Base-by-base conservation (phyloP, 2,113 vertebrate species). In the Scolopax mira region DNA sequence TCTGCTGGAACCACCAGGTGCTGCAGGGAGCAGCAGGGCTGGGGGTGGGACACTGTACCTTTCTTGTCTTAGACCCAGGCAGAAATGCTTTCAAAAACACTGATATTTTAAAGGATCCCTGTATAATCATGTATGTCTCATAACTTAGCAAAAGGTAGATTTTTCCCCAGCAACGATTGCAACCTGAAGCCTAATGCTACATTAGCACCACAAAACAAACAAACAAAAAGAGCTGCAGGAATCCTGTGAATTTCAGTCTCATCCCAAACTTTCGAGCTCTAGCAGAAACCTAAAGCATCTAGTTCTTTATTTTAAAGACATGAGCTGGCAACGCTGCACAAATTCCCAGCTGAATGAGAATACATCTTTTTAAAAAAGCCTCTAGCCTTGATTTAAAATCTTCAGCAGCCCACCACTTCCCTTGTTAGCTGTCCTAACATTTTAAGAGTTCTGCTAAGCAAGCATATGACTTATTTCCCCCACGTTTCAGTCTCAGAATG, bases 381-480 rank as follows among this genome's bases (percentile, higher is more conserved):
- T 87, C 57, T n/a, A 87, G 80, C 70, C 75, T 17, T 55, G 62
- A 90, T 87, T 82, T 92, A 49, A 88, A 89, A 62, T 18, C 31
- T 75, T 46, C 69, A 83, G 58, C 80, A 87, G 15, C 64, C 77
- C 77, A 81, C 30, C 18, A 54, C 70, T 82, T 75, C 60, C 65
- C 57, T 73, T 41, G 37, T 81, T 51, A 83, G 42, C 42, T 81
- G 42, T 49, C 66, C 39, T 30, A 57, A 79, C 33, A 37, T 48
- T 92, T 72, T 54, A 79, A 84, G 14, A 93, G 22, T 46, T 7
- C 16, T 48, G 9, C 27, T 80, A 39, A 94, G 9, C 28, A 70
- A n/a, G 25, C 18, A 4, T 11, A 9, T 57, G 18, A 12, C 28
- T 67, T 5, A 10, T 9, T 41, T 44, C 33, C 16, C 60, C 25